phyloP scores from a whole-genome alignment of 2,888 invertebrate species.

The Lithophane leautieri region DNA sequence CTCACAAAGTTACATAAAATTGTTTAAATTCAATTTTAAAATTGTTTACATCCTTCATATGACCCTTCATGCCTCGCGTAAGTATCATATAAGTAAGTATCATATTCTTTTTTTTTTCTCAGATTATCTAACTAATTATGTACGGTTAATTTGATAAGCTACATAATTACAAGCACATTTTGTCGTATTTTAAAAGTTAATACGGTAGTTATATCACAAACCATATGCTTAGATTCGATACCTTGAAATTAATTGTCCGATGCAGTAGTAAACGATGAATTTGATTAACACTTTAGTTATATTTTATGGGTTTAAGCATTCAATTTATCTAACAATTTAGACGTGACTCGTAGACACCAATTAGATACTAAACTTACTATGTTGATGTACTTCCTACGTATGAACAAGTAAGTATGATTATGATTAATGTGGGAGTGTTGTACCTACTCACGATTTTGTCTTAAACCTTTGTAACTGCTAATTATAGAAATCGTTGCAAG shows the following conservation, averaged over 20 bases:
- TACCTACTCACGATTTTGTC: neutral
- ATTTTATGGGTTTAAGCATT: constrained; percentile 6
- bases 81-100: constrained; percentile 45
- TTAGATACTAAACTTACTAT: neutral
- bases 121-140: constrained; percentile 42
- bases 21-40: constrained; percentile 9
- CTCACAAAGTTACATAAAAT: neutral
- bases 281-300: neutral
- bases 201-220: constrained; percentile 3
- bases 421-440: neutral
- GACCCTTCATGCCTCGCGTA: constrained; percentile 45
- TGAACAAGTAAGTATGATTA: constrained; percentile 14
- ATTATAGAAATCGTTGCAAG: neutral
- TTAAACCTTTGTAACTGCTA: neutral
- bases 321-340: neutral
- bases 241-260: constrained; percentile 38
- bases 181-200: constrained; percentile 29
- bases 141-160: constrained; percentile 29
- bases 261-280: constrained; percentile 13
- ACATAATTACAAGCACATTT: constrained; percentile 11
- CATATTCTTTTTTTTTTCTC: constrained; percentile 45
- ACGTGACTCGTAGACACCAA: constrained; percentile 8
- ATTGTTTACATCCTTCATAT: constrained; percentile 23
- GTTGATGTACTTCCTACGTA: constrained; percentile 6
- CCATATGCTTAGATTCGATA: constrained; percentile 7